phyloP scores from a whole-genome alignment of 2,113 vertebrate species.

The Apodemus sylvaticus region DNA sequence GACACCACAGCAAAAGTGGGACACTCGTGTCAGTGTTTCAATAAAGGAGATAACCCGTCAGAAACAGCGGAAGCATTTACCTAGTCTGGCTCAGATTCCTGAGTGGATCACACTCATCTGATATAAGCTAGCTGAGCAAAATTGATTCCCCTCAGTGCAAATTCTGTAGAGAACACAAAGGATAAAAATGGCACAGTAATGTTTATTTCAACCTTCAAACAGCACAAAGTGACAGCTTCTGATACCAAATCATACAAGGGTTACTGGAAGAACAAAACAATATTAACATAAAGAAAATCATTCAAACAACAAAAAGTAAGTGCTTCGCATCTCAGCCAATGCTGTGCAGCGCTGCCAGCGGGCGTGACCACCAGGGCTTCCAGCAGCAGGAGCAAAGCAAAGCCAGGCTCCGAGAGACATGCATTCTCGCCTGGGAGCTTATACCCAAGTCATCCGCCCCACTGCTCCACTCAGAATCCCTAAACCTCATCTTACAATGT shows the following conservation, averaged over 20 bases:
- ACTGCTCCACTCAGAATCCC: neutral
- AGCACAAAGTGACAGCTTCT: conserved; percentile 72
- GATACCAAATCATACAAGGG: conserved; percentile 71
- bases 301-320: neutral
- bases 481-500: conserved; percentile 5
- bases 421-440: neutral
- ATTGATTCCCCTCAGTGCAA: neutral
- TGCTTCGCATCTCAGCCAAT: conserved; percentile 53
- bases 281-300: conserved; percentile 39
- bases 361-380: neutral
- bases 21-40: neutral
- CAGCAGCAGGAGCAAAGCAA: neutral
- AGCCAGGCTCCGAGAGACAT: neutral
- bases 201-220: conserved; percentile 83
- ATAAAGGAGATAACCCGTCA: neutral
- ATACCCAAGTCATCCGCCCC: neutral
- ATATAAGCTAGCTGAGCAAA: neutral
- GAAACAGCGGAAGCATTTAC: neutral
- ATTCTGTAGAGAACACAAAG: conserved; percentile 39
- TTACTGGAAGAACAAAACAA: conserved; percentile 28
- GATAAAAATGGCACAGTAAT: conserved; percentile 65
- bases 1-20: neutral
- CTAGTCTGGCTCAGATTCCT: neutral
- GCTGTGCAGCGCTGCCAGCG: neutral
- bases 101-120: neutral